Evolutionary conservation across 2,797 vertebrate genomes (phyloP), one percentile per base, ranked within the genome.

Genomic region (Crocidura indochinensis): DNA sequence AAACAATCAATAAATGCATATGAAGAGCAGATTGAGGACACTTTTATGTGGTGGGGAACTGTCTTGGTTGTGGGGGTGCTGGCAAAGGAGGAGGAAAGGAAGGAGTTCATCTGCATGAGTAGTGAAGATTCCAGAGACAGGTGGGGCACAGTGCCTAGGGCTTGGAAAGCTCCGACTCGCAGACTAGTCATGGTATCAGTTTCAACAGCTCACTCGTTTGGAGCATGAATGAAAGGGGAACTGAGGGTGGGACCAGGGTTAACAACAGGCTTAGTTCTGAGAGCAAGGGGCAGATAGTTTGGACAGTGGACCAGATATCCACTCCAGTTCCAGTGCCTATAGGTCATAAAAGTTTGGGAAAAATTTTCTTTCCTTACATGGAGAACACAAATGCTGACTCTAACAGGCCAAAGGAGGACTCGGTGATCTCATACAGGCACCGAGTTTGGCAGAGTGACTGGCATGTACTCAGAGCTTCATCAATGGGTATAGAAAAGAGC

Each of bases 91-190:
- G 7, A 29, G 26, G 22, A 90, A 76, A 71, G 26, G 71, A 11
- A 73, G 62, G 20, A 49, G 19, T 24, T 76, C 8, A 20, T 17
- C 44, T 27, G 46, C 47, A 3, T 67, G 51, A 29, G 20, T 31
- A 90, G 27, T 6, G 24, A 79, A 87, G 65, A 90, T 91, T 79
- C 92, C 79, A 74, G 73, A 47, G 47, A 8, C 88, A 51, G 86
- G 93, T 49, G 27, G 80, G 62, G 53, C 71, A 87, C 53, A 53
- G 15, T 6, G 14, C 69, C 65, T 11, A 2, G 0, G 74, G 88
- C 77, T 65, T 71, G 93, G 74, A 88, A 81, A 88, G 67, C 90
- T 22, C 15, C 77, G 67, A 31, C 31, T 22, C 90, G n/a, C 12
- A 74, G 75, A 31, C 31, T 22, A 81, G 84, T 65, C 65, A 67